phyloP scores from a whole-genome alignment of 2,888 invertebrate species.

The Epicampocera succincta region DNA sequence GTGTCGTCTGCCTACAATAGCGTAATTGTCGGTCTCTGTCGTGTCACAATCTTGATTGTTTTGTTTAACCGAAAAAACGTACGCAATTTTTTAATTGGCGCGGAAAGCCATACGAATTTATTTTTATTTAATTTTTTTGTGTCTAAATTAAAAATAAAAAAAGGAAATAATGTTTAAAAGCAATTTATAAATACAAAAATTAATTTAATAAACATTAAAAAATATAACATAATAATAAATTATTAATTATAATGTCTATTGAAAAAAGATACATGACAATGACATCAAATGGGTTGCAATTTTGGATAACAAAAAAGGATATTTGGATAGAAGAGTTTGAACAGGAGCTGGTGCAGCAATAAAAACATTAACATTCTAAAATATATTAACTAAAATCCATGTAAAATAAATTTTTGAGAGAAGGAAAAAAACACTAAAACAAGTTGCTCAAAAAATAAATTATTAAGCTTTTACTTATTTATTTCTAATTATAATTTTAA shows the following conservation, averaged over 20 bases:
- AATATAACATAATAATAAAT: neutral
- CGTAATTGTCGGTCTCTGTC: constrained; percentile 48
- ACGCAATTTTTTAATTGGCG: constrained; percentile 59
- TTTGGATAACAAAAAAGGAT: constrained; percentile 22
- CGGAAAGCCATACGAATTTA: constrained; percentile 42
- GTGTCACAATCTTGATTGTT: constrained; percentile 60
- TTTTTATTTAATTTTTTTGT: constrained; percentile 5
- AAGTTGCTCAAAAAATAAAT: no score
- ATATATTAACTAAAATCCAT: no score
- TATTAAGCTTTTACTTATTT: no score
- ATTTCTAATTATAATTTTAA: no score
- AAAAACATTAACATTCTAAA: no score
- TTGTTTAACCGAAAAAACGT: constrained; percentile 55
- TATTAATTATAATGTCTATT: neutral
- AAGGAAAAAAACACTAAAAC: no score
- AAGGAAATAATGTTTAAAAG: constrained; percentile 2
- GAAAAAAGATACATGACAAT: neutral
- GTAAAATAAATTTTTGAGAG: no score
- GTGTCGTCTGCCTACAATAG: constrained; percentile 37
- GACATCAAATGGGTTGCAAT: neutral
- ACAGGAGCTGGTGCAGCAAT: neutral
- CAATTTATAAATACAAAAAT: neutral
- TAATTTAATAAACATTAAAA: neutral
- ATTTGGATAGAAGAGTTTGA: constrained; percentile 18
- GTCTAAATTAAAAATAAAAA: neutral